These are phyloP conservation scores for Chrysocyon brachyurus DNA, from an alignment of 2,797 vertebrate genomes.

Conservation along the genomic window DNA sequence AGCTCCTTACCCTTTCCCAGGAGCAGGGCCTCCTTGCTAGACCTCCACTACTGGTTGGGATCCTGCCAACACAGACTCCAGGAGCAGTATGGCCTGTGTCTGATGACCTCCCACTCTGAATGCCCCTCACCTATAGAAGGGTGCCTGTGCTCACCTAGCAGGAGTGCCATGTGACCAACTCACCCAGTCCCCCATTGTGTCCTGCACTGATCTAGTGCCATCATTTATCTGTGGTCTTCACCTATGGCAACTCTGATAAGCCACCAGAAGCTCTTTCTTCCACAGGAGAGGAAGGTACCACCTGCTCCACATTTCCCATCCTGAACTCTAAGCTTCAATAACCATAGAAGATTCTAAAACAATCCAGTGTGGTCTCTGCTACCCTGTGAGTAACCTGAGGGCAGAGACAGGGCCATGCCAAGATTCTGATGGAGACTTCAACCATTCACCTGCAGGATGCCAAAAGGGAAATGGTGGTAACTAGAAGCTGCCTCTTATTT, in stretches of 20 bases:
- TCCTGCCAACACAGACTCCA: neutral
- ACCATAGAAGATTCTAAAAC: neutral
- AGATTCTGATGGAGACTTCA: neutral
- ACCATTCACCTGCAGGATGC: fast-evolving
- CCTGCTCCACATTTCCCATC: too few relatives aligned
- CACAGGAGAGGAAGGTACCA: neutral
- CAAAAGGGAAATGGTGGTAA: fast-evolving
- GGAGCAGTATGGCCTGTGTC: fast-evolving
- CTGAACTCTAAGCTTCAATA: neutral
- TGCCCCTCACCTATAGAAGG: neutral
- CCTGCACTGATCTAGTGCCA: neutral
- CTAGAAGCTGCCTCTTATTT: neutral
- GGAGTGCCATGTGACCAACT: neutral
- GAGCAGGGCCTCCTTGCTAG: neutral
- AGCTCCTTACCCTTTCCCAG: neutral
- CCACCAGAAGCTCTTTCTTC: neutral
- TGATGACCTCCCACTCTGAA: neutral
- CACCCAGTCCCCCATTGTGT: neutral
- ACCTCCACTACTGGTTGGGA: too few relatives aligned
- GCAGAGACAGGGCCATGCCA: fast-evolving
- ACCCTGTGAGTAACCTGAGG: neutral
- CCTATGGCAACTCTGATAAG: neutral
- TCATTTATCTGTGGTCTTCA: neutral
- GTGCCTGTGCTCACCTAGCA: too few relatives aligned
- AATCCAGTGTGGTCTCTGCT: neutral